A percentile compares a stretch with the other conserved stretches of the same genome.
Evolutionary conservation across 2,113 vertebrate species (phyloP).

Genomic region (Platanista minor): DNA sequence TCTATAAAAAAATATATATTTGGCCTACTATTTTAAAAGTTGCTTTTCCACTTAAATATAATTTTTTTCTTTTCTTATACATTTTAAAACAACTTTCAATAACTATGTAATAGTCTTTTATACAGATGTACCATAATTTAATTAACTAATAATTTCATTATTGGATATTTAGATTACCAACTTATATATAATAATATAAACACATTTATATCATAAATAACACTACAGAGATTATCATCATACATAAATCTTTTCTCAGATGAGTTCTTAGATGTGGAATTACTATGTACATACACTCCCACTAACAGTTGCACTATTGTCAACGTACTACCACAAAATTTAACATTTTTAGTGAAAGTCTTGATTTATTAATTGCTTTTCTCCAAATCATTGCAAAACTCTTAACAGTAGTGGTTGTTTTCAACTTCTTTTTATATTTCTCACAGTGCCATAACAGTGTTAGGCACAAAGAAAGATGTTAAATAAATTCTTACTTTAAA

Average conservation of each 20-base stretch:
- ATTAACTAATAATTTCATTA: not conserved
- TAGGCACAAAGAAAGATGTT: conserved; percentile 26
- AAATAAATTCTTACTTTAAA: conserved; percentile 41
- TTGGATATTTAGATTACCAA: not conserved
- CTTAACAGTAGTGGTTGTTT: not conserved
- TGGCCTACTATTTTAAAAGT: not conserved
- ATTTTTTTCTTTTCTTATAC: not conserved
- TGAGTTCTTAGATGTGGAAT: conserved; percentile 17
- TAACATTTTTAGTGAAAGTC: conserved; percentile 22
- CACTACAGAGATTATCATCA: not conserved
- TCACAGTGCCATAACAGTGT: not conserved
- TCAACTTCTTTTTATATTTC: not conserved
- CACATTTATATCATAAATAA: not conserved
- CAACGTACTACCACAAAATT: not conserved
- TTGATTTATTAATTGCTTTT: conserved; percentile 31
- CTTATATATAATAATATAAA: conserved; percentile 18
- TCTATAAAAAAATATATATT: not conserved
- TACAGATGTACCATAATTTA: not conserved
- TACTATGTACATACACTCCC: not conserved
- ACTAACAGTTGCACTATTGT: not conserved
- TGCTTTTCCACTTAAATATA: not conserved
- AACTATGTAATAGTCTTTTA: not conserved
- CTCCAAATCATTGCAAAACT: not conserved
- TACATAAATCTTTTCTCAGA: not conserved
- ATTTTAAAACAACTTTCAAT: conserved; percentile 29